Conservation (phyloP, 2,797 vertebrate genomes). For the Phaenicophaeus curvirostris region DNA sequence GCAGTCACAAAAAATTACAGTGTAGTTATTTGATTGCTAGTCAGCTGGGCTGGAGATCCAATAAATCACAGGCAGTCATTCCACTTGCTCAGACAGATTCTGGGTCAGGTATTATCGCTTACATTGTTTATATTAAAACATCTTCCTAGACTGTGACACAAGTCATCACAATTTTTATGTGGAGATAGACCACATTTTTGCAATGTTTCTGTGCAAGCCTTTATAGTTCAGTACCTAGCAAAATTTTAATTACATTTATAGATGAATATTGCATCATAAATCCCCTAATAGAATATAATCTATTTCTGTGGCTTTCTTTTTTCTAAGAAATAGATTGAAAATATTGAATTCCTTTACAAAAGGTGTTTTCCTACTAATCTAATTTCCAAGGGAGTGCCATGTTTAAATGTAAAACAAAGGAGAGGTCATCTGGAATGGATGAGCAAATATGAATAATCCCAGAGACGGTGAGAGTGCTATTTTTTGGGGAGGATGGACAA, state of each 20-base stretch:
- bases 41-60: background rate
- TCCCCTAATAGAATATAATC: background rate
- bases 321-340: conserved; percentile 7
- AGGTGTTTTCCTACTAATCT: conserved; percentile 9
- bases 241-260: background rate
- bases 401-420: conserved; percentile 27
- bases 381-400: background rate
- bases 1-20: background rate
- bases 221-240: background rate
- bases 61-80: background rate
- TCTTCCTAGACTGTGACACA: background rate
- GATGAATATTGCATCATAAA: background rate
- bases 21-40: background rate
- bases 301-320: background rate
- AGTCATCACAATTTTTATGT: background rate
- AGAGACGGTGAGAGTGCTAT: background rate
- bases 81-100: background rate
- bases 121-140: background rate
- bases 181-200: background rate
- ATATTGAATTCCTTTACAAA: conserved; percentile 16
- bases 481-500: background rate
- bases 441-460: conserved; percentile 10
- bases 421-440: background rate
- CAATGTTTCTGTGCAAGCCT: background rate
- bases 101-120: background rate